Base-by-base conservation (phyloP, 1,140 invertebrate genomes). In the Drosophila nasuta region DNA sequence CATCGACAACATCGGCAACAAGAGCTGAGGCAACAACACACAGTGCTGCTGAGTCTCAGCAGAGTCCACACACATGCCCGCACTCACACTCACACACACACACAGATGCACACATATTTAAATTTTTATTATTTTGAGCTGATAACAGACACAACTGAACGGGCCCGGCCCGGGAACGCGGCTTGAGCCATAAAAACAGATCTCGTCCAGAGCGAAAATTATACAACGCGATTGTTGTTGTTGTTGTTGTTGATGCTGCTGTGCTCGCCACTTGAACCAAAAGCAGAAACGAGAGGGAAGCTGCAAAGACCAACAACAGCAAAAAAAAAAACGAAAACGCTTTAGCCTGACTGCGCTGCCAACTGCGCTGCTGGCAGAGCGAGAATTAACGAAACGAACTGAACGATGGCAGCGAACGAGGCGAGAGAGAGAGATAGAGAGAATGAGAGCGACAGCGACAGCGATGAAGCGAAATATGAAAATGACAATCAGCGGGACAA, bases 111-210 rank as follows among this genome's bases (percentile, higher is more conserved):
- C 15, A 46, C 63, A 69, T 88, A 89, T 90, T 89, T 89, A 89
- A 89, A 89, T 88, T 89, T 88, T 89, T 88, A 89, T 85, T 90
- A 89, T 89, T 90, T 79, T 80, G 86, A 90, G 85, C 85, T 89
- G 86, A 89, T 90, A 89, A 89, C 86, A 90, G 78, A 85, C 85
- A 88, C 5, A 54, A 49, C 75, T 51, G 56, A 79, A 68, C 76
- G 76, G 67, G 51, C 75, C 75, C 67, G 79, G 75, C 62, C 62
- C 59, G 65, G 51, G 64, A 70, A 52, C 57, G 75, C 59, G 81
- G 81, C 80, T 85, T 89, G 77, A 88, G 81, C 81, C 74, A 78
- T 75, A 89, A 85, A 82, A 75, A 75, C 73, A 83, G 83, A 83
- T 83, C 85, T 86, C 76, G 76, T 67, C 78, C 72, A 82, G 82